phyloP scores from a whole-genome alignment of 1,140 invertebrate genomes.

The Drosophila seguyi region DNA sequence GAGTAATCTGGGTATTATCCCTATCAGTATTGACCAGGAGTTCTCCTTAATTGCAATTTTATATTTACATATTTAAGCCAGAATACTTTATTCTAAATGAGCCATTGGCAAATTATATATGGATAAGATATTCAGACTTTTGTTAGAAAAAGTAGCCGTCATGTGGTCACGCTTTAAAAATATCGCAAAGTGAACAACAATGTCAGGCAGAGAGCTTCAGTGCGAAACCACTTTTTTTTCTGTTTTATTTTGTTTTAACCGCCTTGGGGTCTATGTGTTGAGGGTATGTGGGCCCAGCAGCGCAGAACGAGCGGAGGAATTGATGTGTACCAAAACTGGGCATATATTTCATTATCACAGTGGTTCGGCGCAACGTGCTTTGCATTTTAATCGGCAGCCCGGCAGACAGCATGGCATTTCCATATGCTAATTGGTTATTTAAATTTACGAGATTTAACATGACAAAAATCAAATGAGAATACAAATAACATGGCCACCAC shows the following conservation, averaged over 20 bases:
- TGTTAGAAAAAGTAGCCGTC: conserved; percentile 12
- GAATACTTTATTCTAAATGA: background rate
- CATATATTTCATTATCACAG: conserved; percentile 58
- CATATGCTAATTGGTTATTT: conserved; percentile 73
- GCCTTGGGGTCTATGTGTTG: conserved; percentile 18
- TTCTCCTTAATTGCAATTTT: background rate
- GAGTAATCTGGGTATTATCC: background rate
- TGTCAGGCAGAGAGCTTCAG: conserved; percentile 32
- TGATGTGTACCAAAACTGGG: conserved; percentile 56
- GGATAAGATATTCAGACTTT: conserved; percentile 21
- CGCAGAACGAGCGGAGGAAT: conserved; percentile 56
- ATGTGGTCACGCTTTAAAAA: conserved; percentile 81
- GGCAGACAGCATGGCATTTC: conserved; percentile 69
- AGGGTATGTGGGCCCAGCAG: conserved; percentile 25
- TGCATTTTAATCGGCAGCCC: conserved; percentile 54
- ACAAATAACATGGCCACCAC: conserved; percentile 22
- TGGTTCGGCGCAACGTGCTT: conserved; percentile 42
- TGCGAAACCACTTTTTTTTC: conserved; percentile 44
- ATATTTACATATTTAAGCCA: background rate
- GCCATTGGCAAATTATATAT: background rate
- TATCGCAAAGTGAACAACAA: conserved; percentile 50
- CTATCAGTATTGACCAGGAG: background rate
- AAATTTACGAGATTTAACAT: conserved; percentile 33
- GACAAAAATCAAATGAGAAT: conserved; percentile 15
- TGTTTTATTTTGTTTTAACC: conserved; percentile 28